Evolutionary conservation across 1,140 invertebrate species (phyloP).

Genomic region (Bombus affinis): DNA sequence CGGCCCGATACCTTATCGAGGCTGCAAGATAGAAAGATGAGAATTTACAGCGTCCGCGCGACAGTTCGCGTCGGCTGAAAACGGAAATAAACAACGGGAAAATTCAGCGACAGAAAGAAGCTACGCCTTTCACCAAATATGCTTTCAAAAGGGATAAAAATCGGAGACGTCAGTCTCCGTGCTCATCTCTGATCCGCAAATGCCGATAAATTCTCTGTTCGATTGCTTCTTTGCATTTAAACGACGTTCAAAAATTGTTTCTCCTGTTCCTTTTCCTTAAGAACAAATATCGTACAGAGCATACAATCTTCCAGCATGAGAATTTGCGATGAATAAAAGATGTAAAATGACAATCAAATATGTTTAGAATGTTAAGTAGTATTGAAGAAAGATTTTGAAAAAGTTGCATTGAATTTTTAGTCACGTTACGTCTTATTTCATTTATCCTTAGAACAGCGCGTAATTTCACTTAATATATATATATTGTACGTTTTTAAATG

Average conservation of each 20-base stretch:
- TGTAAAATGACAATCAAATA: no score
- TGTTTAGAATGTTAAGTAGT: no score
- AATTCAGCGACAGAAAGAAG: slow-evolving; percentile 28
- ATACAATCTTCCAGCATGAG: neutral
- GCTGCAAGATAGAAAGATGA: slow-evolving; percentile 63
- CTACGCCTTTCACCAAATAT: slow-evolving; percentile 21
- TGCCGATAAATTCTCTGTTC: neutral
- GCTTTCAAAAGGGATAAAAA: slow-evolving; percentile 8
- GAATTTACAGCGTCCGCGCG: slow-evolving; percentile 64
- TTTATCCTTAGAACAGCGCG: no score
- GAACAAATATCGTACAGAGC: neutral
- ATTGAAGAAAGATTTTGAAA: no score
- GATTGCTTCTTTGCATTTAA: slow-evolving; percentile 12
- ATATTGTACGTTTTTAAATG: no score
- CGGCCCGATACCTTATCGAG: slow-evolving; percentile 63
- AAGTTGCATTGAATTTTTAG: no score
- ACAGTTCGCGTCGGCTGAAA: slow-evolving; percentile 41
- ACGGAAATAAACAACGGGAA: slow-evolving; percentile 47
- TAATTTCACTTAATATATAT: no score
- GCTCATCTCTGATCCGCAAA: neutral
- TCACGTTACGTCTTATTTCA: no score
- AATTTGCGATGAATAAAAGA: neutral
- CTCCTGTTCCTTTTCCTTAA: neutral
- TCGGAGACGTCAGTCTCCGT: neutral
- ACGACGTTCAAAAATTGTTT: neutral